Evolutionary conservation across 1,140 invertebrate genomes (phyloP).

Genomic region (Formica selysi): DNA sequence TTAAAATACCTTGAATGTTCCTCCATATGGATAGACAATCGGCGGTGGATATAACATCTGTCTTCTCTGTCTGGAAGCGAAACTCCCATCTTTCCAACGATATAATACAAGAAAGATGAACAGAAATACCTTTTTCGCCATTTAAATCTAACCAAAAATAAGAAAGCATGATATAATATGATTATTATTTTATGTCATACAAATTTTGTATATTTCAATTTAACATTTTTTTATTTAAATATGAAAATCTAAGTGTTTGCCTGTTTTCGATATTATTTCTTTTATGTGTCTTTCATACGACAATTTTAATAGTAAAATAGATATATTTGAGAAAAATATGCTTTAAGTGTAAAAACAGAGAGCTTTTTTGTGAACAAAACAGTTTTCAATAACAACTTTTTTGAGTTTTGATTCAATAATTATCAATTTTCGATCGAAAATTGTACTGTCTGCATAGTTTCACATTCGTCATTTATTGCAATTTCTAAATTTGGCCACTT

Average conservation of each 20-base stretch:
- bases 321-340: slow-evolving; percentile 12
- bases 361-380: neutral
- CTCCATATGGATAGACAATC: slow-evolving; percentile 81
- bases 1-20: slow-evolving; percentile 81
- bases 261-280: neutral
- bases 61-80: slow-evolving; percentile 48
- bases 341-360: slow-evolving; percentile 9
- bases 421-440: neutral
- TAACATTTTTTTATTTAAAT: neutral
- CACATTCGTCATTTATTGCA: slow-evolving; percentile 18
- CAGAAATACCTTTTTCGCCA: slow-evolving; percentile 25
- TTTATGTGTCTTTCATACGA: neutral
- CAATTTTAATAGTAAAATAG: neutral
- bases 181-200: neutral
- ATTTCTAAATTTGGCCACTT: neutral
- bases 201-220: neutral
- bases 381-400: slow-evolving; percentile 38
- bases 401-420: neutral
- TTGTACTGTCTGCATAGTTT: neutral
- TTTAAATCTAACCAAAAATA: neutral
- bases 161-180: neutral
- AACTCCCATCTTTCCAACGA: neutral
- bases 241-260: neutral
- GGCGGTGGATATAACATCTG: slow-evolving; percentile 75
- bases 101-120: slow-evolving; percentile 9